Percentiles rank a stretch among this genome's conserved stretches.
Evolutionary conservation across 2,888 invertebrate genomes (phyloP).

Genomic region (Synanthedon formicaeformis): DNA sequence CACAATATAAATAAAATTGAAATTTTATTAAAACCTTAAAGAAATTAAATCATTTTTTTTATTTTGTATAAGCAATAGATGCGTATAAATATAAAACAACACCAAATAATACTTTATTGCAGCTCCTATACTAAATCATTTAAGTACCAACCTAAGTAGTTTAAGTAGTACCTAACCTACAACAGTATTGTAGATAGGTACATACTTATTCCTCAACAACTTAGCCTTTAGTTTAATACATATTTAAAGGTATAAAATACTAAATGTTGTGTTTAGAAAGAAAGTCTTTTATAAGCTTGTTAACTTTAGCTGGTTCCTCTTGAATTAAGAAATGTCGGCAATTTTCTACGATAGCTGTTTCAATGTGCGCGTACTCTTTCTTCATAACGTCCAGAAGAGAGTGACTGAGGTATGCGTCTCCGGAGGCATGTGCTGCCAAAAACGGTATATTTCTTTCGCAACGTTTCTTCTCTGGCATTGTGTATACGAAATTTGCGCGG

Average conservation of each 20-base stretch:
- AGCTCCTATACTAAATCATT: background rate
- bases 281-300: slow-evolving; percentile 61
- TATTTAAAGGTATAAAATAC: background rate
- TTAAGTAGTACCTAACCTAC: no score
- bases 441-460: slow-evolving; percentile 46
- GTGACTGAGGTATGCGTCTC: slow-evolving; percentile 44
- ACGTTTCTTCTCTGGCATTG: slow-evolving; percentile 23
- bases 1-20: no score
- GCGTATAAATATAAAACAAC: no score
- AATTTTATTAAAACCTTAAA: no score
- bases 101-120: no score
- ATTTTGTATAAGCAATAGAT: no score
- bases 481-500: slow-evolving; percentile 48
- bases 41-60: no score
- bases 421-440: slow-evolving; percentile 49
- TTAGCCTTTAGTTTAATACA: no score
- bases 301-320: slow-evolving; percentile 64
- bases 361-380: slow-evolving; percentile 45
- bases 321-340: slow-evolving; percentile 69
- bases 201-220: background rate
- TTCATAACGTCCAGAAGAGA: slow-evolving; percentile 36
- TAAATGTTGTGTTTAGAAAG: slow-evolving; percentile 38
- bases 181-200: background rate
- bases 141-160: background rate
- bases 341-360: slow-evolving; percentile 47